Conservation (phyloP, 2,888 invertebrate genomes). For the Geophilus truncorum region DNA sequence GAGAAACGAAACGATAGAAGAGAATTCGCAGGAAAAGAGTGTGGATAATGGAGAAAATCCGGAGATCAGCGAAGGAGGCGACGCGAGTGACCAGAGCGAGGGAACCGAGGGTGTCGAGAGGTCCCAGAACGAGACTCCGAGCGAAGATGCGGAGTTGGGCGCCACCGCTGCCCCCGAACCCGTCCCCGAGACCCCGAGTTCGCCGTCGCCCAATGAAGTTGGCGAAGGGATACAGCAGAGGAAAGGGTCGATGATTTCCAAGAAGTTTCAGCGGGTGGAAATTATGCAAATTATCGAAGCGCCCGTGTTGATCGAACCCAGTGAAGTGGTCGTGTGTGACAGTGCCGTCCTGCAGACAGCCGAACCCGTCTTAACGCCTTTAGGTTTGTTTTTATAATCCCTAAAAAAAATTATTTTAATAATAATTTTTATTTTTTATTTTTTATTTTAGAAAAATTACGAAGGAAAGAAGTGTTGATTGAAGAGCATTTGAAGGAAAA, state of each 20-base stretch:
- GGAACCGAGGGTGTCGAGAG: background rate
- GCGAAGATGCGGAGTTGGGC: slow-evolving; percentile 31
- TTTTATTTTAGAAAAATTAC: slow-evolving; percentile 60
- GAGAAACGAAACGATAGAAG: slow-evolving; percentile 1
- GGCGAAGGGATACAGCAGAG: background rate
- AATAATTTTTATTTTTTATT: background rate
- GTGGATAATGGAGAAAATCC: slow-evolving; percentile 34
- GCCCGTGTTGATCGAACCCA: slow-evolving; percentile 62
- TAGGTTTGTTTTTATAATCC: slow-evolving; percentile 60
- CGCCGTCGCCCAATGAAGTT: slow-evolving; percentile 37
- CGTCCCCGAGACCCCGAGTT: background rate
- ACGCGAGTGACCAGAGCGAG: slow-evolving; percentile 15
- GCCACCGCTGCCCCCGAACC: background rate
- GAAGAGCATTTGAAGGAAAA: slow-evolving; percentile 66
- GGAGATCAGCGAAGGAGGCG: slow-evolving; percentile 31
- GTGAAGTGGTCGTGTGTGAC: slow-evolving; percentile 67
- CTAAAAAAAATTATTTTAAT: background rate
- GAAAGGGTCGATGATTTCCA: slow-evolving; percentile 39
- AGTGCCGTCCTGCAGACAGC: slow-evolving; percentile 65
- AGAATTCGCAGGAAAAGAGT: background rate
- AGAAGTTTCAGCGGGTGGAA: slow-evolving; percentile 46
- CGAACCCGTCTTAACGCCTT: slow-evolving; percentile 69
- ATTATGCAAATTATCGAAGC: slow-evolving; percentile 58
- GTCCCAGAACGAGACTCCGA: slow-evolving; percentile 3
- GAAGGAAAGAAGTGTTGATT: slow-evolving; percentile 66